Evolutionary conservation across 2,888 invertebrate genomes (phyloP).

Genomic region (Lasioglossum morio): DNA sequence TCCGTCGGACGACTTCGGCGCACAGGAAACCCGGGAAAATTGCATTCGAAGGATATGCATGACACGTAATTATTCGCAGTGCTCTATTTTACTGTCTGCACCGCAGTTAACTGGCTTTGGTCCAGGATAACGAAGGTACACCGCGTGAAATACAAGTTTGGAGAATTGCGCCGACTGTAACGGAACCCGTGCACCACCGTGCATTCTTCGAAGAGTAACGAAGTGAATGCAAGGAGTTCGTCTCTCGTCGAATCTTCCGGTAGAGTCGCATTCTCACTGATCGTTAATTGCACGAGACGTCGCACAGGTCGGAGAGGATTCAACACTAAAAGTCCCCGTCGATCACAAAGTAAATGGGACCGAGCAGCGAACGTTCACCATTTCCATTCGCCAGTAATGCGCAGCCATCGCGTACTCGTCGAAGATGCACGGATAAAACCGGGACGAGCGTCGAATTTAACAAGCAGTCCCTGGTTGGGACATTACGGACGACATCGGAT

Average conservation of each 20-base stretch:
- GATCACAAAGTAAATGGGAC: background rate
- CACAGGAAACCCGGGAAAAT: background rate
- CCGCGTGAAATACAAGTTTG: background rate
- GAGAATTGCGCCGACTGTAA: background rate
- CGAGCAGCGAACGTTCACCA: background rate
- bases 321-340: background rate
- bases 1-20: conserved; percentile 32
- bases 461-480: conserved; percentile 26
- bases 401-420: conserved; percentile 27
- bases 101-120: background rate
- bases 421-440: conserved; percentile 35
- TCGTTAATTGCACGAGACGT: background rate
- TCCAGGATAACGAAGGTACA: background rate
- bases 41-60: background rate
- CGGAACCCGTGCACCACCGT: background rate
- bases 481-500: conserved; percentile 38
- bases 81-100: background rate
- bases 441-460: conserved; percentile 36
- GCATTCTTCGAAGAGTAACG: background rate
- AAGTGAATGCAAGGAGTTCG: background rate
- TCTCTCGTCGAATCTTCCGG: background rate
- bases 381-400: background rate
- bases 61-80: background rate
- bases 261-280: background rate
- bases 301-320: background rate